Base-by-base conservation (phyloP, 1,140 invertebrate species). In the Carcinoscorpius rotundicauda region DNA sequence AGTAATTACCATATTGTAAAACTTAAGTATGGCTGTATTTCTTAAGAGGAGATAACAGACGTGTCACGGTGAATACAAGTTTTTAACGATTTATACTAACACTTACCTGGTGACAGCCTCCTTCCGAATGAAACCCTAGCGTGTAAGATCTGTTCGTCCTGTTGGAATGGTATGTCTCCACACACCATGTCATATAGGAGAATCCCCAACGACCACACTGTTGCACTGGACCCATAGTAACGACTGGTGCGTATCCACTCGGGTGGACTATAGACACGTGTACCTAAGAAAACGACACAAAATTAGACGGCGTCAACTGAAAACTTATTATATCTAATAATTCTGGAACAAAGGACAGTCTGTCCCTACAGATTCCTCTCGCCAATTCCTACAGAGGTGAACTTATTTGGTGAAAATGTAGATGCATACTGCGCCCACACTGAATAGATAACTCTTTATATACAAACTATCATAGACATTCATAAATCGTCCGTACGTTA, bases 111-210 rank as follows among this genome's bases (percentile, higher is more conserved):
- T 52, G 77, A 79, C n/a, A 82, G 66, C 59, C 73, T 68, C 4
- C 75, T 73, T 63, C 78, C 75, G 71, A 82, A 84, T 59, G 72
- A 69, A 10, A 81, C 65, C 67, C 80, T 75, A 51, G 79, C 82
- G 52, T 75, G 75, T 48, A 83, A 71, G 68, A 86, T 87, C 71
- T 86, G 82, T 60, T 84, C 80, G 71, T 86, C 85, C 64, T 79
- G 76, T 72, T 85, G 83, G 73, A 86, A 86, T 11, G 85, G 85
- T 74, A 87, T 85, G 75, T 87, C 84, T 49, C 85, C 85, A 72
- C 82, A 84, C 11, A 87, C 82, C 82, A 87, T 83, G 73, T 86
- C 85, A 72, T 80, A 87, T 4, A 87, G 77, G 0, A 86, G 78
- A 68, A 86, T 83, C 56, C 85, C 85, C 58, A 86, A 75, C 0